Evolutionary conservation across 2,888 invertebrate species (phyloP).

Genomic region (Amphipoea oculea): DNA sequence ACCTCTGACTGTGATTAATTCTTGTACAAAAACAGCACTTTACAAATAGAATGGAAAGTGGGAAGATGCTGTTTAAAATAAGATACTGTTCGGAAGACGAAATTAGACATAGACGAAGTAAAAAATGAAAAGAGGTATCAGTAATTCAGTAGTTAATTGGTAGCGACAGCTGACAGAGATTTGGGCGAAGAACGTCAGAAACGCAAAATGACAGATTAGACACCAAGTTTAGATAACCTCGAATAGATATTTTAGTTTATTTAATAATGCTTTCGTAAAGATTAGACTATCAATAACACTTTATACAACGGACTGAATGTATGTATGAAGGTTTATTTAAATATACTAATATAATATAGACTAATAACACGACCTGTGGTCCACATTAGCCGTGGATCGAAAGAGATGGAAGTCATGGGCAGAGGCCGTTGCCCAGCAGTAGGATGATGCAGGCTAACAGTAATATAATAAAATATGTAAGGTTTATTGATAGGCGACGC

Average conservation of each 20-base stretch:
- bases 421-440: not conserved
- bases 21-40: constrained; percentile 32
- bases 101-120: not conserved
- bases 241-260: not conserved
- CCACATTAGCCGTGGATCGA: not conserved
- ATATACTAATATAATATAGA: not conserved
- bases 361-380: not conserved
- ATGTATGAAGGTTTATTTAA: no score
- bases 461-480: not conserved
- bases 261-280: not conserved
- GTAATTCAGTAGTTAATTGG: not conserved
- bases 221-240: not conserved
- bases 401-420: not conserved
- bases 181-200: no score
- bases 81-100: constrained; percentile 1
- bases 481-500: not conserved
- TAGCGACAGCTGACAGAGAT: not conserved
- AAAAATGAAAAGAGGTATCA: not conserved
- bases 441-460: not conserved
- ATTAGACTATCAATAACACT: not conserved
- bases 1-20: constrained; percentile 29
- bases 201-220: not conserved
- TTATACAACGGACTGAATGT: not conserved
- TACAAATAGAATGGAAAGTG: constrained; percentile 43
- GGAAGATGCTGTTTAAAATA: constrained; percentile 24